Evolutionary conservation across 92 coral and sea anemone species (phyloP).

Genomic region (Meandrina meandrites): DNA sequence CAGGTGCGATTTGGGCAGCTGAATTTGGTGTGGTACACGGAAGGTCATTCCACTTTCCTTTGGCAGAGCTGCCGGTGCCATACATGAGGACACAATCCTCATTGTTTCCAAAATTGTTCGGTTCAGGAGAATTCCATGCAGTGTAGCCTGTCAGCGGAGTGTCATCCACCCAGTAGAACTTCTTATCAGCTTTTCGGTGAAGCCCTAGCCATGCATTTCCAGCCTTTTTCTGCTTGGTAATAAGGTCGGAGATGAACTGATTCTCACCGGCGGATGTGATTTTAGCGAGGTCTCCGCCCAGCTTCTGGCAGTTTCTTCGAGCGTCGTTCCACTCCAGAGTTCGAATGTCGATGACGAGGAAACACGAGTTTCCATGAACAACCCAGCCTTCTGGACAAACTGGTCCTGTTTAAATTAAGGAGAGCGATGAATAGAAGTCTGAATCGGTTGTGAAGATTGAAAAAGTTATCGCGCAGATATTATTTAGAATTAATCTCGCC

Average conservation of each 20-base stretch:
- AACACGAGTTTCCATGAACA: conserved; percentile 14
- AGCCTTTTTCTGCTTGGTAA: background rate
- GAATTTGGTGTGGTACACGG: background rate
- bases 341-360: conserved; percentile 23
- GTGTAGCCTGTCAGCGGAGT: conserved; percentile 18
- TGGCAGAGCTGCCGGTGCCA: background rate
- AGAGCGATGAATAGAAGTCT: background rate
- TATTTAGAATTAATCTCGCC: background rate
- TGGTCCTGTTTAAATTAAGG: background rate
- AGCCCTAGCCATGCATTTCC: conserved; percentile 10
- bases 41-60: background rate
- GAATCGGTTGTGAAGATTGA: background rate
- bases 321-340: conserved; percentile 24
- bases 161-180: conserved; percentile 31
- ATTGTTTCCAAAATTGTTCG: background rate
- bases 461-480: background rate
- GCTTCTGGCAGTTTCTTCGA: conserved; percentile 27
- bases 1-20: background rate
- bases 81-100: background rate
- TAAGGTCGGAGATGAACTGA: conserved; percentile 1
- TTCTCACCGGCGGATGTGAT: conserved; percentile 12
- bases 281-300: conserved; percentile 35
- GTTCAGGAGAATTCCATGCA: background rate
- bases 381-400: conserved; percentile 32
- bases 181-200: conserved; percentile 17